These are phyloP conservation scores for Pimpla rufipes DNA, from an alignment of 2,888 invertebrate genomes.

Conservation along the genomic window DNA sequence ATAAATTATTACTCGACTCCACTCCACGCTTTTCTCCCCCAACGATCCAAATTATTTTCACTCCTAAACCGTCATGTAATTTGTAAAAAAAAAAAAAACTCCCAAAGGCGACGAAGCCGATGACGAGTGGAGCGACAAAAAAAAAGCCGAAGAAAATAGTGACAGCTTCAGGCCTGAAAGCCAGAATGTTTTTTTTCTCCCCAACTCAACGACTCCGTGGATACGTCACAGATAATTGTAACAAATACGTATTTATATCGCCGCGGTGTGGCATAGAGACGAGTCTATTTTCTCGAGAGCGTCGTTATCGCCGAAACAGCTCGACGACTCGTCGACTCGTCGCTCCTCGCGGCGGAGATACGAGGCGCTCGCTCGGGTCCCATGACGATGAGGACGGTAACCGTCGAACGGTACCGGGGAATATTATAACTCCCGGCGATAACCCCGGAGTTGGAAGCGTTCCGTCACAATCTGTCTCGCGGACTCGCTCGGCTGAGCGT, in stretches of 20 bases:
- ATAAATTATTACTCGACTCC: too few species aligned
- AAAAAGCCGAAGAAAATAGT: background rate
- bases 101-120: slow-evolving; percentile 11
- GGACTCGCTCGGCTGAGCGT: slow-evolving; percentile 71
- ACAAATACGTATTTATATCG: slow-evolving; percentile 4
- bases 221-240: slow-evolving; percentile 22
- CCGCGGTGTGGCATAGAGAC: slow-evolving; percentile 22
- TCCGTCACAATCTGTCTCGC: slow-evolving; percentile 81
- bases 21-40: too few species aligned
- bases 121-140: slow-evolving; percentile 26
- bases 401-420: background rate
- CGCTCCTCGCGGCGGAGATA: slow-evolving; percentile 35
- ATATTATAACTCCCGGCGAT: slow-evolving; percentile 71
- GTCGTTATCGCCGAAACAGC: slow-evolving; percentile 57
- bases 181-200: slow-evolving; percentile 12
- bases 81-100: background rate
- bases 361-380: slow-evolving; percentile 16
- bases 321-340: background rate
- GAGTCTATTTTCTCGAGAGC: slow-evolving; percentile 58
- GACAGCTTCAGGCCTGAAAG: slow-evolving; percentile 25
- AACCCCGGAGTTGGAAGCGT: slow-evolving; percentile 77
- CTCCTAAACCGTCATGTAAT: too few species aligned
- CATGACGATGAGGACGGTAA: slow-evolving; percentile 37
- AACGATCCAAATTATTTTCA: too few species aligned
- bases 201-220: slow-evolving; percentile 1